These are phyloP conservation scores for Acrocephalus arundinaceus DNA, from an alignment of 2,113 vertebrate genomes.

Conservation along the genomic window DNA sequence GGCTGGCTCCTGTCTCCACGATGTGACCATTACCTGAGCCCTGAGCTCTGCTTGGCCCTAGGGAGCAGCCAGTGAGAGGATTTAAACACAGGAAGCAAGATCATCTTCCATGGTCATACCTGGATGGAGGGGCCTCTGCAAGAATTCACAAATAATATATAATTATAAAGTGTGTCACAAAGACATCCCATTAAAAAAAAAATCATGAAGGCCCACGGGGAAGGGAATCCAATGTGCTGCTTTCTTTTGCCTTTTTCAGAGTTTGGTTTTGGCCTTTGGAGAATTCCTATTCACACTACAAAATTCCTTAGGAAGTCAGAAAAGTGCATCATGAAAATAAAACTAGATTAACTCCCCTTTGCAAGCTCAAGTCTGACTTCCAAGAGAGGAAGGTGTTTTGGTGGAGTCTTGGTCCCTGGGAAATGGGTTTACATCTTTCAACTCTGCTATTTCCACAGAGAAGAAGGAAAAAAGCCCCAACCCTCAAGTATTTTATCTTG, in stretches of 20 bases:
- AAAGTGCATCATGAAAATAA: background rate
- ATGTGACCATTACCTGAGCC: background rate
- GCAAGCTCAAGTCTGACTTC: background rate
- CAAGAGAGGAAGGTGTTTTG: background rate
- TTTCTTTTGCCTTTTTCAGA: background rate
- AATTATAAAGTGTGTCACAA: background rate
- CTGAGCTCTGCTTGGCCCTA: background rate
- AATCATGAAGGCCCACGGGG: too few species aligned
- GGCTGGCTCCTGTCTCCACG: background rate
- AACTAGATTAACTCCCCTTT: background rate
- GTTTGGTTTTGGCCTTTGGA: background rate
- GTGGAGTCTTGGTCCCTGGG: background rate
- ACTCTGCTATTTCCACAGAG: background rate
- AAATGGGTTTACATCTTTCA: background rate
- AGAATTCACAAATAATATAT: background rate
- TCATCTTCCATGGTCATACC: background rate
- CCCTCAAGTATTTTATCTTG: slow-evolving; percentile 44
- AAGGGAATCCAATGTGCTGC: background rate
- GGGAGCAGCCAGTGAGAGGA: background rate
- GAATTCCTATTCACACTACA: background rate
- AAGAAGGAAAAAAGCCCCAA: background rate
- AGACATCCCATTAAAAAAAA: background rate
- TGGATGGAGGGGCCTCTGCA: background rate
- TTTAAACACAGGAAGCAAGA: background rate
- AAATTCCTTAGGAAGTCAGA: background rate